Conservation (phyloP, 2,888 invertebrate genomes). For the Pycnomerus fuliginosus region DNA sequence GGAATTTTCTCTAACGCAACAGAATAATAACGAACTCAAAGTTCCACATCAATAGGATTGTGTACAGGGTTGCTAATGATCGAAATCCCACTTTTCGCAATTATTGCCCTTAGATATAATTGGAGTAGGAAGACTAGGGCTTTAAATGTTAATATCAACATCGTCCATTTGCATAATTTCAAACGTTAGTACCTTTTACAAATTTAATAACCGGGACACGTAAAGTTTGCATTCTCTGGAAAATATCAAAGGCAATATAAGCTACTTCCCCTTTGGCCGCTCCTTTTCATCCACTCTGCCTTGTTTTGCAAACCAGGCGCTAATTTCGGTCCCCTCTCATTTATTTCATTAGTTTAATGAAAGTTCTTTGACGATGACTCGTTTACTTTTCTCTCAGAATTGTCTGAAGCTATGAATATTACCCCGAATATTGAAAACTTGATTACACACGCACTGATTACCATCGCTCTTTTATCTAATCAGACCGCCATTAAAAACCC, state of each 20-base stretch:
- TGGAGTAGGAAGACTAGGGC: too few relatives aligned
- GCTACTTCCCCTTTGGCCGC: conserved; percentile 24
- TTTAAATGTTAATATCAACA: conserved; percentile 35
- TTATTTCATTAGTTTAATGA: conserved; percentile 48
- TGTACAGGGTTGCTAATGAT: too few relatives aligned
- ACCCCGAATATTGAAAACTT: conserved; percentile 38
- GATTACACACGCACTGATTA: conserved; percentile 35
- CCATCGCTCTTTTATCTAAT: conserved; percentile 5
- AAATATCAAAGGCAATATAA: conserved; percentile 42
- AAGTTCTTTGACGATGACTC: conserved; percentile 44
- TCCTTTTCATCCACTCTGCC: conserved; percentile 24
- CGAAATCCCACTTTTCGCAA: too few relatives aligned
- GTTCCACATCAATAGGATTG: conserved; percentile 19
- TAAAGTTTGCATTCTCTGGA: conserved; percentile 39
- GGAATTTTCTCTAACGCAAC: conserved; percentile 27
- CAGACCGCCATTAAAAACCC: conserved; percentile 2
- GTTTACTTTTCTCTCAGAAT: conserved; percentile 35
- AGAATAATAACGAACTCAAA: conserved; percentile 19
- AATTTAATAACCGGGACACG: conserved; percentile 45
- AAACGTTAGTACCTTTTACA: conserved; percentile 34
- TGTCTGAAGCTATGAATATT: conserved; percentile 34
- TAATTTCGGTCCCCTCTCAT: conserved; percentile 46
- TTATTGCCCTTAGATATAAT: too few relatives aligned
- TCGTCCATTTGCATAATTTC: conserved; percentile 37
- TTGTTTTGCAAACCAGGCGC: conserved; percentile 45